These are phyloP conservation scores for Pseudomyrmex concolor DNA, from an alignment of 1,140 invertebrate genomes.

Conservation along the genomic window DNA sequence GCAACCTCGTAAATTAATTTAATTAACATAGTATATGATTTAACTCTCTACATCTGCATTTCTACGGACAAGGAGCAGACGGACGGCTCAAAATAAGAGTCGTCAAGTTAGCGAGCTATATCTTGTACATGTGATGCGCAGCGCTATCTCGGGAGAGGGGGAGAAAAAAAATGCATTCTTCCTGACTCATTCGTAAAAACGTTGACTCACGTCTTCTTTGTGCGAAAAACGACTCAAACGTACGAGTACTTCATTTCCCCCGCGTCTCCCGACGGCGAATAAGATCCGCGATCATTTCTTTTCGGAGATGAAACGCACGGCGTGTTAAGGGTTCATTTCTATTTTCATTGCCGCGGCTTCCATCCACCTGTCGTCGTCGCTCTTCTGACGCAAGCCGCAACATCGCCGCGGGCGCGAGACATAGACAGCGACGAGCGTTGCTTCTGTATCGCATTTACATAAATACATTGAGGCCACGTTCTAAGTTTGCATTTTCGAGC, in stretches of 20 bases:
- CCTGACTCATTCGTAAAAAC: constrained; percentile 42
- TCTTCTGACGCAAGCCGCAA: constrained; percentile 70
- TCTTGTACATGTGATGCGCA: neutral
- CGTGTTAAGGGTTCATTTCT: constrained; percentile 69
- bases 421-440: constrained; percentile 21
- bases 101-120: neutral
- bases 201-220: constrained; percentile 34
- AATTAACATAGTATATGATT: no score
- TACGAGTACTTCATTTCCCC: constrained; percentile 1
- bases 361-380: constrained; percentile 80
- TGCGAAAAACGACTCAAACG: constrained; percentile 21
- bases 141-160: constrained; percentile 5
- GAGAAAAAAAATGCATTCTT: neutral
- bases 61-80: neutral
- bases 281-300: constrained; percentile 46
- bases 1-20: no score
- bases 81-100: neutral
- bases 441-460: constrained; percentile 55
- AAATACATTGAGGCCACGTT: constrained; percentile 55
- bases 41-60: no score
- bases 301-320: constrained; percentile 40
- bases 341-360: constrained; percentile 78
- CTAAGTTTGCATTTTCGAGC: constrained; percentile 33
- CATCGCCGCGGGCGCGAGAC: constrained; percentile 22
- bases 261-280: constrained; percentile 6